Percentiles rank a stretch among this genome's conserved stretches.
phyloP scores from a whole-genome alignment of 2,888 invertebrate genomes.

The Dyspetes luteomarginatus region DNA sequence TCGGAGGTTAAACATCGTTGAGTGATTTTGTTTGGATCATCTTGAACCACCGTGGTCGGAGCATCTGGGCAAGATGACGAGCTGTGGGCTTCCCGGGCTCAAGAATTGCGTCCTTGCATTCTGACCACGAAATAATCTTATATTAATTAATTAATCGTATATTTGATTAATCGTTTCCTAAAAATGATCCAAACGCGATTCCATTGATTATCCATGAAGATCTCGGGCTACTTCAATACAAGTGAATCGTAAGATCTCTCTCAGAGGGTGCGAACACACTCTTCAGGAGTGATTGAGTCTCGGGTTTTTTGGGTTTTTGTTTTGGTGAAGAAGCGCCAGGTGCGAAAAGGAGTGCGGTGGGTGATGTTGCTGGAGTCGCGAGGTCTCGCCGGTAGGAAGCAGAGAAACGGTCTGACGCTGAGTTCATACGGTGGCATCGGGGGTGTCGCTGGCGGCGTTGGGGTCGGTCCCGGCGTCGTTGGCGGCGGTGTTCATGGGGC shows the following conservation, averaged over 20 bases:
- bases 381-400: slow-evolving; percentile 82
- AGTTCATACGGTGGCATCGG: slow-evolving; percentile 82
- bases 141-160: no score
- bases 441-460: slow-evolving; percentile 82
- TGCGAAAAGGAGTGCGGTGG: slow-evolving; percentile 69
- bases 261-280: background rate
- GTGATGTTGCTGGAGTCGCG: slow-evolving; percentile 84
- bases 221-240: background rate
- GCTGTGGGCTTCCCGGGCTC: slow-evolving; percentile 30
- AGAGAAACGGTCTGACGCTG: slow-evolving; percentile 82
- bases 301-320: slow-evolving; percentile 7
- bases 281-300: slow-evolving; percentile 8
- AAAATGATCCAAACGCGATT: no score
- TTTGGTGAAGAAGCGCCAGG: slow-evolving; percentile 83
- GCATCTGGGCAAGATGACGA: slow-evolving; percentile 37
- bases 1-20: slow-evolving; percentile 6
- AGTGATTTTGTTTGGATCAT: background rate
- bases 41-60: background rate
- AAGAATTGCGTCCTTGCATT: slow-evolving; percentile 30
- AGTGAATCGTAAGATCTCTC: background rate
- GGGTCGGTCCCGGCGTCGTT: slow-evolving; percentile 78
- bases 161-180: no score
- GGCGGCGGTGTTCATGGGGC: slow-evolving; percentile 79
- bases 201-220: background rate
- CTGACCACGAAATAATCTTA: slow-evolving; percentile 29